These are phyloP conservation scores for Elysia crispata DNA, from an alignment of 2,888 invertebrate species.

Conservation along the genomic window DNA sequence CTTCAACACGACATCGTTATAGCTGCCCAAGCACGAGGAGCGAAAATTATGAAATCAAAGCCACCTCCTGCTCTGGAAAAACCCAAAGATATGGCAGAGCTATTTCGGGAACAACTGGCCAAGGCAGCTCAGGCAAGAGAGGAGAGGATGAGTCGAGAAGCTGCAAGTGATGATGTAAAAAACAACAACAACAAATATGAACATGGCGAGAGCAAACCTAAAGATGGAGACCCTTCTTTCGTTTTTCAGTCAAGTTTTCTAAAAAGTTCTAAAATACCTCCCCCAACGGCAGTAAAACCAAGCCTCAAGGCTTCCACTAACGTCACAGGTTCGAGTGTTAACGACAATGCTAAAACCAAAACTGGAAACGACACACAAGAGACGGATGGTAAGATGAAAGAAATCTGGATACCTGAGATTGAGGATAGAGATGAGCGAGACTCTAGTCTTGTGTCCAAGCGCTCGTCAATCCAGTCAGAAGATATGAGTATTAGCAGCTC, in stretches of 20 bases:
- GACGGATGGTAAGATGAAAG: not conserved
- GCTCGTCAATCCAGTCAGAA: slow-evolving; percentile 20
- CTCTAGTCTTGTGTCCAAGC: slow-evolving; percentile 4
- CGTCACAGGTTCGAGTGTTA: too few species aligned
- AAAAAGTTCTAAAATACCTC: not conserved
- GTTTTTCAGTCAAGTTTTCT: not conserved
- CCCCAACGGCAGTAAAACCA: not conserved
- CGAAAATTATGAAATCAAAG: slow-evolving; percentile 56
- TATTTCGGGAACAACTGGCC: slow-evolving; percentile 63
- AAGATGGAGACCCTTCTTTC: not conserved
- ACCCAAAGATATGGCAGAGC: slow-evolving; percentile 64
- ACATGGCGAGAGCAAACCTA: not conserved
- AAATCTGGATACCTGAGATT: not conserved
- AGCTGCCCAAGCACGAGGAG: slow-evolving; percentile 61
- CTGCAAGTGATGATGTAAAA: not conserved
- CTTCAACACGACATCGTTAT: slow-evolving; percentile 68
- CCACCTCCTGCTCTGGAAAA: slow-evolving; percentile 59
- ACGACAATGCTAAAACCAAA: not conserved
- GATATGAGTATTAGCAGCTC: slow-evolving; percentile 40
- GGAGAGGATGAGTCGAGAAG: not conserved
- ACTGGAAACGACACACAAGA: not conserved
- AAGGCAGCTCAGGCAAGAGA: slow-evolving; percentile 54
- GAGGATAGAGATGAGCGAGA: not conserved
- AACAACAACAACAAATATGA: not conserved
- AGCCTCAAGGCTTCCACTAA: too few species aligned